Evolutionary conservation across 1,140 invertebrate species (phyloP).

Genomic region (Drosophila pruinosa): DNA sequence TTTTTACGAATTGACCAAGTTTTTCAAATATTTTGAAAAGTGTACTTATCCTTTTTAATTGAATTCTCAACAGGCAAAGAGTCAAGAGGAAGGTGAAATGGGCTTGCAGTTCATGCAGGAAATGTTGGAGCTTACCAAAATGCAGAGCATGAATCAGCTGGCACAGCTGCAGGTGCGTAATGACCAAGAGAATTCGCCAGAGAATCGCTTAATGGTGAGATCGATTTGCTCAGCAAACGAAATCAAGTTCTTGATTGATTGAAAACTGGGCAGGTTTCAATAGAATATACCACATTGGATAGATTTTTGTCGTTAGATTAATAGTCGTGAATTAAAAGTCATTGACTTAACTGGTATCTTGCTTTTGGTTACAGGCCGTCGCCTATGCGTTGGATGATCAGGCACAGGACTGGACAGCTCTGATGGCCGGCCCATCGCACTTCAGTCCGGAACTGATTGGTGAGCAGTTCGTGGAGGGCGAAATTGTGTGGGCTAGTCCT

Average conservation of each 20-base stretch:
- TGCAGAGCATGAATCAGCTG: constrained; percentile 86
- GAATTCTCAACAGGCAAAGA: constrained; percentile 88
- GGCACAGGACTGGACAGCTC: constrained; percentile 71
- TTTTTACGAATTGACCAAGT: not conserved
- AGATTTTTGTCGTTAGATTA: not conserved
- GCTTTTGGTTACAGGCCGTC: constrained; percentile 81
- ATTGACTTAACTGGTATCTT: not conserved
- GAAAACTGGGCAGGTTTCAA: not conserved
- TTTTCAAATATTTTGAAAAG: too few species aligned
- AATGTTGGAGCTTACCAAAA: constrained; percentile 95
- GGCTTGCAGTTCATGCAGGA: constrained; percentile 98
- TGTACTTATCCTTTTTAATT: too few species aligned
- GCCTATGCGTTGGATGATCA: constrained; percentile 83
- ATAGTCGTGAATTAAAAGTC: not conserved
- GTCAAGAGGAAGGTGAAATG: constrained; percentile 93
- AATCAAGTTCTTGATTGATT: not conserved
- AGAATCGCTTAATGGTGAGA: constrained; percentile 17
- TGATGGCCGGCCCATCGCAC: constrained; percentile 94
- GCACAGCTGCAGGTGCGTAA: constrained; percentile 84
- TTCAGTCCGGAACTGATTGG: constrained; percentile 92
- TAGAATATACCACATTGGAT: not conserved
- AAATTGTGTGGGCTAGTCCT: constrained; percentile 87
- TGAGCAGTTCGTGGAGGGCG: constrained; percentile 85
- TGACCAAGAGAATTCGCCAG: constrained; percentile 4
- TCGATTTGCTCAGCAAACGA: not conserved